These are phyloP conservation scores for Sialis fuliginosa DNA, from an alignment of 2,888 invertebrate species.

Conservation along the genomic window DNA sequence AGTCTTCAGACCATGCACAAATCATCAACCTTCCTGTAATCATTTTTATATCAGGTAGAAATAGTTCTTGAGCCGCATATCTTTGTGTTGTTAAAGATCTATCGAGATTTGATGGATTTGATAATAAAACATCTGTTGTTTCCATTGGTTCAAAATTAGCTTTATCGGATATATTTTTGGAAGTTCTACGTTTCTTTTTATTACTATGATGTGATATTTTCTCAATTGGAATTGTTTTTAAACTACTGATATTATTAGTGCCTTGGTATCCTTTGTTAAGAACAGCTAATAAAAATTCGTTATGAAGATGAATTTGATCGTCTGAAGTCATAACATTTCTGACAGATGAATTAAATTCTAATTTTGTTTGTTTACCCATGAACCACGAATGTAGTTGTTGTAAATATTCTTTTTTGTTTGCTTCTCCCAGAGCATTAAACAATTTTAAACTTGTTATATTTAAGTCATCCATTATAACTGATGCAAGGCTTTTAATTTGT, in stretches of 20 bases:
- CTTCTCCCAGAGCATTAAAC: conserved; percentile 46
- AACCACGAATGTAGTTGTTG: conserved; percentile 62
- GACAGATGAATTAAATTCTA: conserved; percentile 68
- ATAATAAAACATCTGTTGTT: conserved; percentile 36
- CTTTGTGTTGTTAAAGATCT: conserved; percentile 17
- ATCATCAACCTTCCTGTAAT: conserved; percentile 68
- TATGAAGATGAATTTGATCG: conserved; percentile 61
- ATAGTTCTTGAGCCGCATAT: conserved; percentile 53
- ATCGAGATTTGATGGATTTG: conserved; percentile 32
- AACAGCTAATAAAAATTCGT: conserved; percentile 65
- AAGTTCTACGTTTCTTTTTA: conserved; percentile 31
- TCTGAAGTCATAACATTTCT: conserved; percentile 52
- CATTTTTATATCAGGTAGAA: conserved; percentile 69
- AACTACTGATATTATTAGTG: conserved; percentile 5
- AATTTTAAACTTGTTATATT: conserved; percentile 41
- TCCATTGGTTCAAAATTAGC: conserved; percentile 42
- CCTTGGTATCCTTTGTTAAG: conserved; percentile 43
- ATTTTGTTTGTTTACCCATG: conserved; percentile 53
- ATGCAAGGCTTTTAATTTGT: no score
- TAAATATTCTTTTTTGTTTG: conserved; percentile 47
- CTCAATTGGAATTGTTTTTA: conserved; percentile 7
- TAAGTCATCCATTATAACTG: conserved; percentile 19
- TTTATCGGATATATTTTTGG: conserved; percentile 33
- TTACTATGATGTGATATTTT: conserved; percentile 6
- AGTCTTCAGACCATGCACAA: conserved; percentile 76